These are phyloP conservation scores for Ridgeia piscesae DNA, from an alignment of 1,140 invertebrate species.

Conservation along the genomic window DNA sequence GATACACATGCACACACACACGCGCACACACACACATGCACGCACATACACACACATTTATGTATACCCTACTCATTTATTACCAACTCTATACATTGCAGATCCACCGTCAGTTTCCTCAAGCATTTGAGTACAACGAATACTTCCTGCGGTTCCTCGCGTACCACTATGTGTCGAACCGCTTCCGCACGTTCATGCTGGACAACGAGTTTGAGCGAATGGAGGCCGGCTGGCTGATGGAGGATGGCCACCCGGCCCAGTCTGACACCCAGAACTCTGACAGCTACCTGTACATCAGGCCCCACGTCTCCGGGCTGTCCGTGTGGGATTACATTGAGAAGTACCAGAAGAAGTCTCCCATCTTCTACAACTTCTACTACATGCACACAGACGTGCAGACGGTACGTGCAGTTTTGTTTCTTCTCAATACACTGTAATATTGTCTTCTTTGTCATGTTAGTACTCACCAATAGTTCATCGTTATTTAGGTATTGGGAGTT, in stretches of 20 bases:
- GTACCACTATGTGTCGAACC: conserved; percentile 93
- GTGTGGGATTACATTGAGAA: conserved; percentile 95
- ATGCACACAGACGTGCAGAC: conserved; percentile 72
- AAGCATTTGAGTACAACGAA: conserved; percentile 98
- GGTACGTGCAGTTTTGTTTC: conserved; percentile 63
- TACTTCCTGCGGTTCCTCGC: conserved; percentile 91
- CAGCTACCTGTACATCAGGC: not conserved
- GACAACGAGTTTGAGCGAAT: conserved; percentile 91
- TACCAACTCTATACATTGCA: conserved; percentile 55
- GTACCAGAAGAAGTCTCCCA: conserved; percentile 77
- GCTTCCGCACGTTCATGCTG: conserved; percentile 93
- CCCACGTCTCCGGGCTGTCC: conserved; percentile 42
- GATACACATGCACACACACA: too few relatives aligned
- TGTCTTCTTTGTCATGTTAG: too few relatives aligned
- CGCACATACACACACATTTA: too few relatives aligned
- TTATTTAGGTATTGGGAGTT: too few relatives aligned
- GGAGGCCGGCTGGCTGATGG: conserved; percentile 70
- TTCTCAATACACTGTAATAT: too few relatives aligned
- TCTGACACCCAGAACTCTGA: not conserved
- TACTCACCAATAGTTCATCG: too few relatives aligned
- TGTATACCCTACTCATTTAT: too few relatives aligned
- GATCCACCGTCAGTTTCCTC: conserved; percentile 89
- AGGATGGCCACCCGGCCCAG: conserved; percentile 42
- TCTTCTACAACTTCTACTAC: conserved; percentile 93
- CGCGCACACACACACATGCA: too few relatives aligned